Conservation (phyloP, 2,888 invertebrate species). For the Cantharis rustica region DNA sequence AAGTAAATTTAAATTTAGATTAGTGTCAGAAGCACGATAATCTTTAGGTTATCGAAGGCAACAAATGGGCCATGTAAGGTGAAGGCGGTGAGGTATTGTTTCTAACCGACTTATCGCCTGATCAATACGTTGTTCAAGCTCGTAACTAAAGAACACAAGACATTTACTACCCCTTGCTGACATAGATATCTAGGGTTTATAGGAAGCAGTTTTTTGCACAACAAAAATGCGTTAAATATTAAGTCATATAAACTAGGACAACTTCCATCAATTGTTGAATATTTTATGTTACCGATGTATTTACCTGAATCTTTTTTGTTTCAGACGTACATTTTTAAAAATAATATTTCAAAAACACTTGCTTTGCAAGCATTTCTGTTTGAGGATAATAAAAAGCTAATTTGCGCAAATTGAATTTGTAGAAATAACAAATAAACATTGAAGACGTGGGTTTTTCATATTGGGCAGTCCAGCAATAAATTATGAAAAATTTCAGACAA, state of each 20-base stretch:
- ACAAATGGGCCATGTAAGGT: slow-evolving; percentile 32
- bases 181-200: slow-evolving; percentile 25
- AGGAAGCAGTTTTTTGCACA: slow-evolving; percentile 17
- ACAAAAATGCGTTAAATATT: slow-evolving; percentile 18
- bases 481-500: slow-evolving; percentile 18
- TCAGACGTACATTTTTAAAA: neutral
- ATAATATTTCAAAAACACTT: neutral
- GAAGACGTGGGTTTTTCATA: slow-evolving; percentile 10
- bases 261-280: neutral
- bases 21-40: slow-evolving; percentile 21
- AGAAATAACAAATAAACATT: slow-evolving; percentile 13
- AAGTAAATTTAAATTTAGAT: slow-evolving; percentile 24
- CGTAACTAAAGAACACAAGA: slow-evolving; percentile 31
- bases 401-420: neutral
- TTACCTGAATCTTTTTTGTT: neutral
- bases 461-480: slow-evolving; percentile 17
- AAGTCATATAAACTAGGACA: neutral
- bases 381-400: neutral
- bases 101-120: slow-evolving; percentile 31
- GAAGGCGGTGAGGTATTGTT: slow-evolving; percentile 31
- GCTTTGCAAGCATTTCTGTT: neutral
- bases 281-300: neutral
- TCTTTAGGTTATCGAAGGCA: slow-evolving; percentile 23
- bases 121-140: slow-evolving; percentile 34
- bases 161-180: slow-evolving; percentile 29